phyloP scores from a whole-genome alignment of 2,888 invertebrate genomes.

The Dioctria rufipes region DNA sequence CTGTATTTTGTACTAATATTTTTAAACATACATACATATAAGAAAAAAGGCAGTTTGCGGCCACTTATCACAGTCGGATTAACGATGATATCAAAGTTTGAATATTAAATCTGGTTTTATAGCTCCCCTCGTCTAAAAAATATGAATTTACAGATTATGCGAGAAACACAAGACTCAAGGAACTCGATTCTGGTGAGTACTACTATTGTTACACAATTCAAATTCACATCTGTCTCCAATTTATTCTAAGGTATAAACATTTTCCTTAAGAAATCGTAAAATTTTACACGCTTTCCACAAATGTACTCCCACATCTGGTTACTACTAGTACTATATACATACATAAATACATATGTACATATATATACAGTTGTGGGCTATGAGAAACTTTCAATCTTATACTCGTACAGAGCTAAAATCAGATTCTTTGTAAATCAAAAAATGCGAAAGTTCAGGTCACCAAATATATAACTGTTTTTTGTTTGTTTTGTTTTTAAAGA shows the following conservation, averaged over 20 bases:
- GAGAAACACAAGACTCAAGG: too few species aligned
- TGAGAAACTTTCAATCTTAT: neutral
- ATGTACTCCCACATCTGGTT: too few species aligned
- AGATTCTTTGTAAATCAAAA: neutral
- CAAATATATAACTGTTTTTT: neutral
- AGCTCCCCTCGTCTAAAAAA: neutral
- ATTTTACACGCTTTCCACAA: too few species aligned
- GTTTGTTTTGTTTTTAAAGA: neutral
- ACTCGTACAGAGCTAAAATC: neutral
- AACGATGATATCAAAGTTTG: slow-evolving; percentile 16
- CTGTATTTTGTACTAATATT: slow-evolving; percentile 1
- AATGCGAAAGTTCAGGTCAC: neutral
- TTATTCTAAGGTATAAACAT: too few species aligned
- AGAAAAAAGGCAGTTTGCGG: neutral
- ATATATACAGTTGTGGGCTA: neutral
- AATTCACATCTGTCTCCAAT: too few species aligned
- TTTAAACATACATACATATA: neutral
- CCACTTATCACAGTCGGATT: slow-evolving; percentile 23
- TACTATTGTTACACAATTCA: too few species aligned
- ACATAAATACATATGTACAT: too few species aligned
- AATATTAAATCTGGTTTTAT: slow-evolving; percentile 22
- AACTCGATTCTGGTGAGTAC: too few species aligned
- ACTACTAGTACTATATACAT: too few species aligned
- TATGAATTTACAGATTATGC: too few species aligned
- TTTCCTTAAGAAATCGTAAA: too few species aligned